Conservation (phyloP, 2,888 invertebrate genomes). For the Brenthis daphne region DNA sequence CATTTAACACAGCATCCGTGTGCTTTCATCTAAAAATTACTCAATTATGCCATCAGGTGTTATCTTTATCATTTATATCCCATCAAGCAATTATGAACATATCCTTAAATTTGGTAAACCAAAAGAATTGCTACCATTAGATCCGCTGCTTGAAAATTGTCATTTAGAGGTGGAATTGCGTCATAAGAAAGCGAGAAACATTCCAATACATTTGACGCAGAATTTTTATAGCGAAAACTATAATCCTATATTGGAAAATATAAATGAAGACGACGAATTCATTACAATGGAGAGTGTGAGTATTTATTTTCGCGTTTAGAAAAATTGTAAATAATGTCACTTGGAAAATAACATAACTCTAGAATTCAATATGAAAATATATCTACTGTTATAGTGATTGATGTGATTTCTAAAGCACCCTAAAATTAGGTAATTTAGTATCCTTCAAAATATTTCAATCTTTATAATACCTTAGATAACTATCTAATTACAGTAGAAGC, state of each 20-base stretch:
- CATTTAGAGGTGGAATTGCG: constrained; percentile 65
- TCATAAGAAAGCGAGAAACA: constrained; percentile 65
- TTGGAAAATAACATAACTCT: no score
- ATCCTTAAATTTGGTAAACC: constrained; percentile 79
- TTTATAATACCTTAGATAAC: no score
- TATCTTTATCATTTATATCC: constrained; percentile 86
- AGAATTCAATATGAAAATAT: no score
- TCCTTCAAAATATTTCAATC: no score
- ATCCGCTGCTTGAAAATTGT: constrained; percentile 52
- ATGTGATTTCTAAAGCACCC: no score
- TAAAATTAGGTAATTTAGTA: no score
- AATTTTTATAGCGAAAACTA: constrained; percentile 66
- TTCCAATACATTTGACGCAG: constrained; percentile 70
- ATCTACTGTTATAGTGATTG: no score
- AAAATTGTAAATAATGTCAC: no score
- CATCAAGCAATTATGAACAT: constrained; percentile 86
- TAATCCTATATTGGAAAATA: constrained; percentile 61
- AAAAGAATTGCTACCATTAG: constrained; percentile 55
- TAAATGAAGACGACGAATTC: constrained; percentile 75
- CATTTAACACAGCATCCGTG: constrained; percentile 3
- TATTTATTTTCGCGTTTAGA: constrained; percentile 28
- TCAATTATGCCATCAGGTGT: constrained; percentile 76
- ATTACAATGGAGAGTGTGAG: constrained; percentile 87
- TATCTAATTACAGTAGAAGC: no score
- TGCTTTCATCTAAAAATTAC: background rate